Evolutionary conservation across 2,888 invertebrate species (phyloP), one percentile per base, ranked within the genome.

Genomic region (Hypsopygia costalis): DNA sequence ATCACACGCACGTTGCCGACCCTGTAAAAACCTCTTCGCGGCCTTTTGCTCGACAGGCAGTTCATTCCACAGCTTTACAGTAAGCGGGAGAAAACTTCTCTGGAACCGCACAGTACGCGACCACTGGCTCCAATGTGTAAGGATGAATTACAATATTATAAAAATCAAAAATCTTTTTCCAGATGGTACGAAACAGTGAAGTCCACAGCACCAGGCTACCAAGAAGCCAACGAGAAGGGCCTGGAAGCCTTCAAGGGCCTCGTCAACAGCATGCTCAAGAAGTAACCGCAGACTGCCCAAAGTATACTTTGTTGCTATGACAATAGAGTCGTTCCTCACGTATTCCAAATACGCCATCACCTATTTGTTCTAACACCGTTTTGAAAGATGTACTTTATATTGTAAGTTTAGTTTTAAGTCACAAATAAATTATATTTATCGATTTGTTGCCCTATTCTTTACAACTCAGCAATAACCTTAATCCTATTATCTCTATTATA

Each of bases 211-310:
- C 85, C 87, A 0, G 86, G 87, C 11, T 88, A 90, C 71, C 79
- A 85, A 61, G 91, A 91, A 41, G 86, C 91, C 45, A 91, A 91
- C 64, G 86, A 89, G 73, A 83, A 87, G 38, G 91, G 91, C 5
- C 65, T 90, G 37, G 81, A 85, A 33, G 90, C 89, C 10, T 91
- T 91, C 79, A 91, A 90, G 62, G 77, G 62, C 0, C 72, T 88
- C 25, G 80, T 81, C 55, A 78, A 73, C 58, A 79, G 68, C 62
- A 71, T 85, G 72, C 48, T 73, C 49, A 86, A 85, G 76, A 82
- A 85, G 75, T 82, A 72, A 77, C 48, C n/a, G n/a, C n/a, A n/a
- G n/a, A n/a, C n/a, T 44, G 29, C 32, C 33, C 12, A 35, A 33
- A 34, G 33, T n/a, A 25, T 16, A 3, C 16, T 4, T n/a, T 7